A percentile compares a stretch with the other conserved stretches of the same genome.
Conservation (phyloP, 2,888 invertebrate species). For the Agonopterix subpropinquella region DNA sequence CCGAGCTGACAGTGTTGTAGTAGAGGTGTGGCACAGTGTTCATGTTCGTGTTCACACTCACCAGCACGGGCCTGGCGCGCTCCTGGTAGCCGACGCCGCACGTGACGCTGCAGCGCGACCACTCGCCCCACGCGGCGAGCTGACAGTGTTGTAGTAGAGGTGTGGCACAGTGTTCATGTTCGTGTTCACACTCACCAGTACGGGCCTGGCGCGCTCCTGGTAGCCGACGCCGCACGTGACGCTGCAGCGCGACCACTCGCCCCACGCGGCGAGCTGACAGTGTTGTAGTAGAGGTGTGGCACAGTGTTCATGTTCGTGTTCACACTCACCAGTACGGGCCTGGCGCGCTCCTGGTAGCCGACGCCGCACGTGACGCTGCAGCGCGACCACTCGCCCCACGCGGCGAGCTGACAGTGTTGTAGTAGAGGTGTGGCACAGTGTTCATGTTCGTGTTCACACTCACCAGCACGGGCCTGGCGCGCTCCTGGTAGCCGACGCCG, state of each 20-base stretch:
- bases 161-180: not conserved
- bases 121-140: slow-evolving; percentile 80
- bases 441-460: slow-evolving; percentile 13
- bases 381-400: slow-evolving; percentile 88
- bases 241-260: slow-evolving; percentile 89
- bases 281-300: too few species aligned
- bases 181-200: slow-evolving; percentile 63
- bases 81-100: slow-evolving; percentile 86
- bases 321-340: slow-evolving; percentile 75
- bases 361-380: slow-evolving; percentile 89
- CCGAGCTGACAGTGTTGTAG: too few species aligned
- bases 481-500: slow-evolving; percentile 82
- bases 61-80: slow-evolving; percentile 78
- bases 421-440: not conserved
- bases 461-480: slow-evolving; percentile 78
- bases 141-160: too few species aligned
- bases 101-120: slow-evolving; percentile 87
- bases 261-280: slow-evolving; percentile 70
- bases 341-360: slow-evolving; percentile 79
- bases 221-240: slow-evolving; percentile 86
- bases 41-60: slow-evolving; percentile 28
- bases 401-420: too few species aligned
- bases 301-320: not conserved
- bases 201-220: slow-evolving; percentile 77
- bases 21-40: not conserved